These are phyloP conservation scores for Clarias magur DNA, from an alignment of 2,113 vertebrate genomes.

Conservation along the genomic window DNA sequence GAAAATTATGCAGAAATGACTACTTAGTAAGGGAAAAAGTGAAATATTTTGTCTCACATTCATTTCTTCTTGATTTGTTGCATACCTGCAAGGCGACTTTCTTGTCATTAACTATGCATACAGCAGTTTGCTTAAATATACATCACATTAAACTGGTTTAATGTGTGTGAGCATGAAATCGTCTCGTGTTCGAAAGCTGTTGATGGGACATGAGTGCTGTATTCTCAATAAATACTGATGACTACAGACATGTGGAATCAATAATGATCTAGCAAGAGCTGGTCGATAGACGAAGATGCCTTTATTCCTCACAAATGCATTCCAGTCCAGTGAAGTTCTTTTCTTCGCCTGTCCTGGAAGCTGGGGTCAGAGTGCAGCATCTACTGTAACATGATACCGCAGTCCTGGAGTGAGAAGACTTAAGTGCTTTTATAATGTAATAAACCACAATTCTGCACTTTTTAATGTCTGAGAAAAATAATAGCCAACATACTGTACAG, in stretches of 20 bases:
- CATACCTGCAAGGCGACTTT: background rate
- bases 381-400: too few species aligned
- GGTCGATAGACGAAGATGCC: background rate
- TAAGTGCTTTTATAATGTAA: background rate
- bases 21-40: background rate
- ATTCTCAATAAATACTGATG: background rate
- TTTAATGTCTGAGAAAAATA: too few species aligned
- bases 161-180: background rate
- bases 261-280: background rate
- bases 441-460: too few species aligned
- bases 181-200: background rate
- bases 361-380: background rate
- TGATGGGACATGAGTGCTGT: background rate
- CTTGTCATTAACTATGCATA: background rate
- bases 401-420: too few species aligned
- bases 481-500: too few species aligned
- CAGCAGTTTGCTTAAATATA: background rate
- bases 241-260: background rate
- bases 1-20: constrained; percentile 9
- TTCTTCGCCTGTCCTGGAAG: background rate
- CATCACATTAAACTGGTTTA: too few species aligned
- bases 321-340: background rate
- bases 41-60: background rate
- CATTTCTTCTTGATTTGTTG: background rate
- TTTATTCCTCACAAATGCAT: background rate